Base-by-base conservation (phyloP, 2,797 vertebrate species). In the Pangasius mekongensis region DNA sequence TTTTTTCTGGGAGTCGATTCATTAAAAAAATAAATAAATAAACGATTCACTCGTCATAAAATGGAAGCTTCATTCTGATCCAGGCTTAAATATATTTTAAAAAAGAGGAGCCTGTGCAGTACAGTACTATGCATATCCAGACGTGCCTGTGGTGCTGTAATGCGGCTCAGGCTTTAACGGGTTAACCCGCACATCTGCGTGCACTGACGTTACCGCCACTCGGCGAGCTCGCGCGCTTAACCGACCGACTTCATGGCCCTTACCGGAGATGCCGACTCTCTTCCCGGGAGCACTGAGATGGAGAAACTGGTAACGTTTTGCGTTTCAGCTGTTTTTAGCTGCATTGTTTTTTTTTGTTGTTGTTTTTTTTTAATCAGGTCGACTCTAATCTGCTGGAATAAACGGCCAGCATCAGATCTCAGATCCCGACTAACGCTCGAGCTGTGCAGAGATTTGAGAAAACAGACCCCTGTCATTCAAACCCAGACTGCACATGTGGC, bases 261-360 rank as follows among this genome's bases (percentile, higher is more conserved):
- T 84, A 94, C 94, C 88, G 93, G 88, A 91, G 92, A 89, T 36
- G 90, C 89, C 73, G 91, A 58, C 58, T 86, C 64, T 47, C 62
- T 78, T 39, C 91, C 90, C 67, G 92, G 94, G 77, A 90, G 88
- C 92, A 95, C 95, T 2, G 94, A 96, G 93, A 94, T 95, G 95
- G 90, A 94, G 27, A 92, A 95, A 47, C 82, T 88, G 93, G 94
- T 96, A 91, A 95, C 92, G 89, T 43, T 58, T 69, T 78, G 0
- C 43, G 1, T 10, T 71, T 24, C 27, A 8, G n/a, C 18, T 52
- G 20, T 76, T 62, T 71, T 60, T 58, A 8, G 2, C 13, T 0
- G 1, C 69, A 66, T 2, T n/a, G n/a, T n/a, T n/a, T n/a, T n/a
- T n/a, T n/a, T n/a, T n/a, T n/a, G n/a, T n/a, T n/a, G n/a, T n/a